These are phyloP conservation scores for Polyodon spathula DNA, from an alignment of 2,113 vertebrate genomes.

Conservation along the genomic window DNA sequence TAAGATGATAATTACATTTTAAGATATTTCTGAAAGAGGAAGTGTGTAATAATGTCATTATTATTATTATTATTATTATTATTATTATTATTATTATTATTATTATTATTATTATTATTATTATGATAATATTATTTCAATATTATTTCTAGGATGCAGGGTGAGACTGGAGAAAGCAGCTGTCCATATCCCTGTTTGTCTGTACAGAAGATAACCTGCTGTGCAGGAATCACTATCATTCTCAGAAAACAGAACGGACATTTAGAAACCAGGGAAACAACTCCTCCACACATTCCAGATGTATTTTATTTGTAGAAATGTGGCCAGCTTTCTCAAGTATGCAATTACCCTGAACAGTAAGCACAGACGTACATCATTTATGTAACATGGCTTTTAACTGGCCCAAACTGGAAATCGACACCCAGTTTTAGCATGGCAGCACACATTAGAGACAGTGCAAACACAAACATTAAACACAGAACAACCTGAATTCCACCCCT, in stretches of 20 bases:
- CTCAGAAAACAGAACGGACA: background rate
- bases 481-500: no score
- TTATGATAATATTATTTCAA: background rate
- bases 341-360: slow-evolving; percentile 43
- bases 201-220: slow-evolving; percentile 5
- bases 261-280: slow-evolving; percentile 7
- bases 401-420: slow-evolving; percentile 28
- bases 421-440: slow-evolving; percentile 14
- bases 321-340: slow-evolving; percentile 15
- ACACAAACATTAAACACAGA: no score
- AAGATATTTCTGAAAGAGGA: no score
- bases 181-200: slow-evolving; percentile 20
- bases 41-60: no score
- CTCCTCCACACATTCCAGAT: slow-evolving; percentile 19
- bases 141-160: slow-evolving; percentile 10
- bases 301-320: slow-evolving; percentile 30
- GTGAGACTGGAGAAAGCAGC: slow-evolving; percentile 26
- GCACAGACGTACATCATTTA: slow-evolving; percentile 34
- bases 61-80: no score
- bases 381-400: slow-evolving; percentile 31
- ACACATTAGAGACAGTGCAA: slow-evolving; percentile 12
- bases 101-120: no score
- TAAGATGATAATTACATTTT: no score
- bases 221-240: background rate
- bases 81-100: no score